Evolutionary conservation across 2,888 invertebrate genomes (phyloP).

Genomic region (Caenorhabditis sp.): DNA sequence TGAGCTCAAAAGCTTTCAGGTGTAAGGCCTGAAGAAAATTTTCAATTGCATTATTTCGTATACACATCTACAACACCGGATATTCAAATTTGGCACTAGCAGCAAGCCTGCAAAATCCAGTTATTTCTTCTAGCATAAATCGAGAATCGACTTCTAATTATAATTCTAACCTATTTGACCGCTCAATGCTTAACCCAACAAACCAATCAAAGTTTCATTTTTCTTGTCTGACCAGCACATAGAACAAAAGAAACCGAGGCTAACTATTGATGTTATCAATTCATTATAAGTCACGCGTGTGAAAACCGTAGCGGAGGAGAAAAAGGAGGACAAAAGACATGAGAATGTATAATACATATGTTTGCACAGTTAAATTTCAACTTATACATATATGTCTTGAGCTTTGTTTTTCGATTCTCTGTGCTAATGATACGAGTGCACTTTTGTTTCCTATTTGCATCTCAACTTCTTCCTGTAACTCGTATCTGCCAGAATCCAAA

Average conservation of each 20-base stretch:
- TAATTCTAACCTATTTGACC: constrained; percentile 17
- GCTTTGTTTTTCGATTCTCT: too few species aligned
- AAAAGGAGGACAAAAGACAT: neutral
- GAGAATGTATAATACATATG: neutral
- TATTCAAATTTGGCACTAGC: neutral
- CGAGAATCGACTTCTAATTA: too few species aligned
- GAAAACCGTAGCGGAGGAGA: neutral
- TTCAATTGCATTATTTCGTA: too few species aligned
- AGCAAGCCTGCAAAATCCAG: too few species aligned
- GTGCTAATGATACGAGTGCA: too few species aligned
- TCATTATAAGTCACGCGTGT: constrained; percentile 21
- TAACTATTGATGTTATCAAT: constrained; percentile 18
- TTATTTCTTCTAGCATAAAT: too few species aligned
- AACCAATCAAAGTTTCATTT: neutral
- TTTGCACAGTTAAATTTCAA: neutral
- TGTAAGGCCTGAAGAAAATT: too few species aligned
- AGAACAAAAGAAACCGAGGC: neutral
- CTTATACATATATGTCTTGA: too few species aligned
- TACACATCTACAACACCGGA: neutral
- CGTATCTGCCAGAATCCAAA: too few species aligned
- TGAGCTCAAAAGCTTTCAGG: too few species aligned
- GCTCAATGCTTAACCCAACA: neutral
- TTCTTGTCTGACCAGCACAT: constrained; percentile 32
- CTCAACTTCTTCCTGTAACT: too few species aligned
- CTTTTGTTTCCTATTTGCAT: too few species aligned